These are phyloP conservation scores for Lytechinus pictus DNA, from an alignment of 35 echinoderm and acorn worm genomes.

Conservation along the genomic window DNA sequence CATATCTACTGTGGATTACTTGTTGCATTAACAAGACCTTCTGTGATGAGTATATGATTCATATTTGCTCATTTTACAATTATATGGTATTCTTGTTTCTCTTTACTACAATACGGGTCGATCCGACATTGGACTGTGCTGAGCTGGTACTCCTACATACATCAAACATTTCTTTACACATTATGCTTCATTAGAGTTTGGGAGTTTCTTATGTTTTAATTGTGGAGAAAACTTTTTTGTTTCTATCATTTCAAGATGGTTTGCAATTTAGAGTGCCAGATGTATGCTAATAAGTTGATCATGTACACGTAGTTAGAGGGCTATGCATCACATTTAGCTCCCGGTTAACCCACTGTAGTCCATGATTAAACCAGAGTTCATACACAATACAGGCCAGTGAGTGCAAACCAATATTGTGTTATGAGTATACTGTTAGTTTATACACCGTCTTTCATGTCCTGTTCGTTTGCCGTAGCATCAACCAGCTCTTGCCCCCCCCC, in stretches of 20 bases:
- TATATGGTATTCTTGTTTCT: neutral
- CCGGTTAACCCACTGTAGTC: neutral
- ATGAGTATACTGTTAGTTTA: neutral
- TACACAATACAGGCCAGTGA: neutral
- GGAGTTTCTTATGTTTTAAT: too few species aligned
- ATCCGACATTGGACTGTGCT: too few species aligned
- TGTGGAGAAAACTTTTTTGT: too few species aligned
- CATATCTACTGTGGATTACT: conserved; percentile 1
- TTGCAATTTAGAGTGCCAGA: too few species aligned
- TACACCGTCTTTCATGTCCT: neutral
- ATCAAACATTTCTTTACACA: too few species aligned
- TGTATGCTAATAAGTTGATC: too few species aligned
- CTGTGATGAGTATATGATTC: neutral
- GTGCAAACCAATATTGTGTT: neutral
- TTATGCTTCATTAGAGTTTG: too few species aligned
- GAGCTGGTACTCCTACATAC: too few species aligned
- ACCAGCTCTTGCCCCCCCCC: neutral
- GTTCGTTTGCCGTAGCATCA: neutral
- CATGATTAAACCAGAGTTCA: neutral
- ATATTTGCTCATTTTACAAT: neutral
- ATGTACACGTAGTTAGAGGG: too few species aligned
- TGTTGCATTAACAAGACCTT: neutral
- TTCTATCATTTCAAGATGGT: too few species aligned
- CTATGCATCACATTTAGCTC: neutral
- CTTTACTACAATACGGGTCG: too few species aligned